phyloP scores from a whole-genome alignment of 2,797 vertebrate species.

The Chlorospingus semifuscus region DNA sequence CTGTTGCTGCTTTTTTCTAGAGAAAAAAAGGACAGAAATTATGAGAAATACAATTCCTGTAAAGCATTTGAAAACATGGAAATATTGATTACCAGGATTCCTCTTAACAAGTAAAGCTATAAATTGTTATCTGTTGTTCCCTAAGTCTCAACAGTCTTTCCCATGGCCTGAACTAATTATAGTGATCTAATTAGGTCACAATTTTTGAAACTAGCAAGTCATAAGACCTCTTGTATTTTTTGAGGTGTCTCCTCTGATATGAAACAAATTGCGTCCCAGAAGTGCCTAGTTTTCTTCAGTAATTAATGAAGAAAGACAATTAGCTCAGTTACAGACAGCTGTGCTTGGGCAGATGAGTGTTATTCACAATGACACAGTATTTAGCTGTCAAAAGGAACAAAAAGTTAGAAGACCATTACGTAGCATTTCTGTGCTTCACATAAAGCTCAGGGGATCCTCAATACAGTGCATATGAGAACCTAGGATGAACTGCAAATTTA shows the following conservation, averaged over 20 bases:
- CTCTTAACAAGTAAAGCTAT: not conserved
- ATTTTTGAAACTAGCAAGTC: not conserved
- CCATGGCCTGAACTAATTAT: not conserved
- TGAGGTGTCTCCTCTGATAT: not conserved
- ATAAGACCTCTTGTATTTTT: not conserved
- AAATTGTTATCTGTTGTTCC: not conserved
- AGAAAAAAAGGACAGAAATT: not conserved
- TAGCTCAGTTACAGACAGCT: slow-evolving; percentile 8
- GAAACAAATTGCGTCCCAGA: slow-evolving; percentile 21
- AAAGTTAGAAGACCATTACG: slow-evolving; percentile 62
- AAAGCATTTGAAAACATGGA: not conserved
- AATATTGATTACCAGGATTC: not conserved
- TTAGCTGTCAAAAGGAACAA: slow-evolving; percentile 68
- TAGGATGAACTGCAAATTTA: not conserved
- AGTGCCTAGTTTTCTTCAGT: slow-evolving; percentile 66
- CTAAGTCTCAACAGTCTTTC: not conserved
- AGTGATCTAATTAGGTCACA: not conserved
- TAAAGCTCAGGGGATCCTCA: not conserved
- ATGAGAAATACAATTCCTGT: not conserved
- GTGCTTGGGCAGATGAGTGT: slow-evolving; percentile 51
- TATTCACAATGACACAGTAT: slow-evolving; percentile 53
- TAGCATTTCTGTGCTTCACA: slow-evolving; percentile 38
- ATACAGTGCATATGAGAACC: not conserved
- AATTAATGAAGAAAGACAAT: slow-evolving; percentile 53
- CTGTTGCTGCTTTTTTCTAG: not conserved